Evolutionary conservation across 2,113 vertebrate species (phyloP).

Genomic region (Sapayoa aenigma): DNA sequence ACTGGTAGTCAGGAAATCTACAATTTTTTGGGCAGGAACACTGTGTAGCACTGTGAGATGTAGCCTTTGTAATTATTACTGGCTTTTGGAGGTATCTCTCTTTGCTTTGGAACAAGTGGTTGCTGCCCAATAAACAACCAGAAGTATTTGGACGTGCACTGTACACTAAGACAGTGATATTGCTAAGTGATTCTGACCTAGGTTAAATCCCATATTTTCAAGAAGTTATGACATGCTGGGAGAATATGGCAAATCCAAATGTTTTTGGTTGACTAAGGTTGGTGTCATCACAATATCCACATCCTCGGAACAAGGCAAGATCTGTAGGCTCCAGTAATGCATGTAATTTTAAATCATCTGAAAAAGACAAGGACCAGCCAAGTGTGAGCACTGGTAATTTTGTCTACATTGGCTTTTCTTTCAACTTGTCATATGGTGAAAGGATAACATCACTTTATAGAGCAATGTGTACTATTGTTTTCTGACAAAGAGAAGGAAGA

Average conservation of each 20-base stretch:
- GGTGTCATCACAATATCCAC: neutral
- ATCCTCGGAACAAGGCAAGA: neutral
- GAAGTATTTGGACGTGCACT: neutral
- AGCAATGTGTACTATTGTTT: neutral
- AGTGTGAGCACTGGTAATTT: neutral
- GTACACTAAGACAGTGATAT: neutral
- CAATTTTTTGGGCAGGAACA: rapidly evolving
- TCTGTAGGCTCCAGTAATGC: neutral
- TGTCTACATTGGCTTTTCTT: neutral
- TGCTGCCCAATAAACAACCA: neutral
- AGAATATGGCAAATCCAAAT: neutral
- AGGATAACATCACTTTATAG: neutral
- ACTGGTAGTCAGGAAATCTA: neutral
- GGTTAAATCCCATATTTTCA: neutral
- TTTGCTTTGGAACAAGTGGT: neutral
- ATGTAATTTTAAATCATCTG: neutral
- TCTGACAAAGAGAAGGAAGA: neutral
- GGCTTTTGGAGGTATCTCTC: neutral
- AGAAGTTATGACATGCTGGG: neutral
- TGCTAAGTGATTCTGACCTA: neutral
- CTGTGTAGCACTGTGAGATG: neutral
- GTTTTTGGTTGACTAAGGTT: neutral
- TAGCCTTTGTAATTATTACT: neutral
- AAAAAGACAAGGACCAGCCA: neutral
- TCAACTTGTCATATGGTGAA: neutral